These are phyloP conservation scores for Sebastolobus alascanus DNA, from an alignment of 2,797 vertebrate genomes.

Conservation along the genomic window DNA sequence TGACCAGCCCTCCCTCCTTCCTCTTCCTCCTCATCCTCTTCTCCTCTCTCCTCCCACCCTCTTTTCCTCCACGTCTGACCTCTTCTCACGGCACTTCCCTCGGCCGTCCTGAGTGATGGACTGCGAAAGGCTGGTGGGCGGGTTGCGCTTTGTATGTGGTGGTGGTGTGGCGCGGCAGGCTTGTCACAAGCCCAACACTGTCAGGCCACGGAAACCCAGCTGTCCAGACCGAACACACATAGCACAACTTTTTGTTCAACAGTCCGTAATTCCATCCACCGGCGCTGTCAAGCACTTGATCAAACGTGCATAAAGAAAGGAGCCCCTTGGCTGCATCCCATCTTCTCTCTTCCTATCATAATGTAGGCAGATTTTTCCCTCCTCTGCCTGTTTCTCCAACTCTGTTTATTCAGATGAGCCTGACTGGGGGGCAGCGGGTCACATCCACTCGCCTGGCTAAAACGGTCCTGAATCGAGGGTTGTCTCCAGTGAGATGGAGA, in stretches of 20 bases:
- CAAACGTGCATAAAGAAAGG: constrained; percentile 90
- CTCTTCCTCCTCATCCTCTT: constrained; percentile 59
- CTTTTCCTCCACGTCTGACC: constrained; percentile 72
- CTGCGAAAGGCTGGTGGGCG: constrained; percentile 83
- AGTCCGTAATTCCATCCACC: constrained; percentile 92
- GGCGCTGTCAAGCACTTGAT: constrained; percentile 91
- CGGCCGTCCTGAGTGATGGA: constrained; percentile 89
- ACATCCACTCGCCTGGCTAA: constrained; percentile 84
- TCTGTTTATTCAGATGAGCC: constrained; percentile 88
- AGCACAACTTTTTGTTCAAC: constrained; percentile 90
- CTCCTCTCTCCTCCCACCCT: constrained; percentile 58
- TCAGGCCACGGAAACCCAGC: constrained; percentile 87
- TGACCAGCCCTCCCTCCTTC: constrained; percentile 87
- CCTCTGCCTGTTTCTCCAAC: constrained; percentile 79
- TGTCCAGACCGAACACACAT: constrained; percentile 78
- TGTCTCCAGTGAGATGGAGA: constrained; percentile 80
- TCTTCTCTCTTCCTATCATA: constrained; percentile 81
- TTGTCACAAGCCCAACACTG: constrained; percentile 92
- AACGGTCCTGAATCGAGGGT: constrained; percentile 80
- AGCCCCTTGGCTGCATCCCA: constrained; percentile 80
- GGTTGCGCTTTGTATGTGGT: constrained; percentile 48
- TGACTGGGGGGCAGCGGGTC: constrained; percentile 84
- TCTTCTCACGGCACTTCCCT: constrained; percentile 75
- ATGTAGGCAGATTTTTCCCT: constrained; percentile 86
- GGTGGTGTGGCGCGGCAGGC: constrained; percentile 84